Percentiles rank a stretch among this genome's conserved stretches.
Evolutionary conservation across 2,888 invertebrate species (phyloP).

Genomic region (Nymphalis polychloros): DNA sequence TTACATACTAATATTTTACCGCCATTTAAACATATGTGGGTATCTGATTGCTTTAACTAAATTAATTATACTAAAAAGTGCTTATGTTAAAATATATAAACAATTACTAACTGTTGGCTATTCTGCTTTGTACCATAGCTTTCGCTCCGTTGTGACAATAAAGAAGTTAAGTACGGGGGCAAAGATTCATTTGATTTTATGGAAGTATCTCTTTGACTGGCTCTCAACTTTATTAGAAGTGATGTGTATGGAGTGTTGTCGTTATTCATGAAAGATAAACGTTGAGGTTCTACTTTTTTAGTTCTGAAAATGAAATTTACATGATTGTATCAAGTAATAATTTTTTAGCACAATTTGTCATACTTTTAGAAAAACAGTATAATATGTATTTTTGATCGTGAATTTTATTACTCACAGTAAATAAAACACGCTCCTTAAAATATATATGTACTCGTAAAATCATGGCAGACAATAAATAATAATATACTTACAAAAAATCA

Average conservation of each 20-base stretch:
- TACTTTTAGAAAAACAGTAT: neutral
- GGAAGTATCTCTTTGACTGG: constrained; percentile 44
- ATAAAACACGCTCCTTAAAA: no score
- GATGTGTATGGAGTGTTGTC: constrained; percentile 55
- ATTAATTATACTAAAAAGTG: no score
- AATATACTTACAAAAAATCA: neutral
- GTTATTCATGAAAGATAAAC: constrained; percentile 69
- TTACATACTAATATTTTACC: no score
- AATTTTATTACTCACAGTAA: no score
- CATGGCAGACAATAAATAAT: no score
- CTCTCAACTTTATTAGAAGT: constrained; percentile 49
- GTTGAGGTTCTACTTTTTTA: constrained; percentile 50
- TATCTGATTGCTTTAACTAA: no score
- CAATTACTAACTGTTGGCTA: constrained; percentile 44
- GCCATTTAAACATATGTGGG: no score
- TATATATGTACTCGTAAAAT: no score
- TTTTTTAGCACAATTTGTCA: neutral
- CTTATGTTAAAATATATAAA: neutral
- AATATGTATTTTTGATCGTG: no score
- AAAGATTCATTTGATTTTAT: constrained; percentile 34
- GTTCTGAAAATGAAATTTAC: constrained; percentile 31
- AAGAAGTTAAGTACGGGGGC: constrained; percentile 41
- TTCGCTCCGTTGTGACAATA: constrained; percentile 52
- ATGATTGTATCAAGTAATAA: neutral
- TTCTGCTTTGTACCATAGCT: constrained; percentile 45